Percentiles rank a stretch among this genome's conserved stretches.
These are phyloP conservation scores for Microcebus tavaratra DNA, from an alignment of 2,113 vertebrate genomes.

Conservation along the genomic window DNA sequence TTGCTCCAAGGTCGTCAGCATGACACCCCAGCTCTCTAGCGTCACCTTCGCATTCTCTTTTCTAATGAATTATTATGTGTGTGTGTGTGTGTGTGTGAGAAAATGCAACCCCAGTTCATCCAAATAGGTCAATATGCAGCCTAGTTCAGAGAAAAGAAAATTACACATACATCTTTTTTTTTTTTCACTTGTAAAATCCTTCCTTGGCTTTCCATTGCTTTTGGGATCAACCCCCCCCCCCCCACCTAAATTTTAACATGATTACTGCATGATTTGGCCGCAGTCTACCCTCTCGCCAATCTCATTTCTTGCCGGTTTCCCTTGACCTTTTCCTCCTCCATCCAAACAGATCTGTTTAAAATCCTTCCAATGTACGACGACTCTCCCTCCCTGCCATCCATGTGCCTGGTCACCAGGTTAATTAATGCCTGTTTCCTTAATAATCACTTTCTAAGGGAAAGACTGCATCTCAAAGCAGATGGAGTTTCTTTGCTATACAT, in stretches of 20 bases:
- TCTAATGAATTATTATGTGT: background rate
- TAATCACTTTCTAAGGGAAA: background rate
- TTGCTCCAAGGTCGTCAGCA: background rate
- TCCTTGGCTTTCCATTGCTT: background rate
- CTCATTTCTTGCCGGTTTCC: background rate
- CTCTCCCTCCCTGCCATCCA: background rate
- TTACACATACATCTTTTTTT: background rate
- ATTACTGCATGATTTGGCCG: background rate
- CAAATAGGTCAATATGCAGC: background rate
- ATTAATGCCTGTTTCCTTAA: background rate
- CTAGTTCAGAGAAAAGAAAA: background rate
- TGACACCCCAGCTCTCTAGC: rapidly evolving
- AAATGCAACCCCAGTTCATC: background rate
- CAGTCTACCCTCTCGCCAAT: background rate
- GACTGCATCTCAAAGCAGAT: background rate
- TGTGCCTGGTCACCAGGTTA: too few species aligned
- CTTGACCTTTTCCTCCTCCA: background rate
- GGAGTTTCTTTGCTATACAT: background rate
- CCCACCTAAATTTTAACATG: background rate
- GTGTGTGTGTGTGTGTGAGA: background rate
- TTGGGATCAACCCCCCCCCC: background rate
- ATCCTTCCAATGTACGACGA: background rate
- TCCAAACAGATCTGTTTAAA: background rate
- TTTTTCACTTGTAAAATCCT: background rate
- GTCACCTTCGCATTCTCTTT: rapidly evolving